Evolutionary conservation across 2,113 vertebrate species (phyloP).

Genomic region (Naja naja): DNA sequence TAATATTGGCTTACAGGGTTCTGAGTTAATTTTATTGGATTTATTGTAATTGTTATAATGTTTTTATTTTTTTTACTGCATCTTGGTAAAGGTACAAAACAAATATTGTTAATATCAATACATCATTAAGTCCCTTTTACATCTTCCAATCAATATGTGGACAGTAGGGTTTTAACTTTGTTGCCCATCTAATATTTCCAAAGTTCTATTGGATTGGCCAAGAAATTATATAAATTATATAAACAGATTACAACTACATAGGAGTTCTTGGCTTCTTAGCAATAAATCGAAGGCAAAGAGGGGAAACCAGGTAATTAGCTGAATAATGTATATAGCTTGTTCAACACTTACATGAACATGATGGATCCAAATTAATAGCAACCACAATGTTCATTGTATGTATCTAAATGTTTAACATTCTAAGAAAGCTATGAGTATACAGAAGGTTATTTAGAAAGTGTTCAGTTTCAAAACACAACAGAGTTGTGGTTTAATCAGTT

Average conservation of each 20-base stretch:
- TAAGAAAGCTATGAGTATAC: neutral
- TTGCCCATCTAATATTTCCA: neutral
- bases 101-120: neutral
- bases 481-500: neutral
- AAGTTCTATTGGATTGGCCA: neutral
- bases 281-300: neutral
- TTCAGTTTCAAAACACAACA: neutral
- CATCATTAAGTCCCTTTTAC: neutral
- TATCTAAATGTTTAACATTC: neutral
- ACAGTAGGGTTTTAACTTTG: neutral
- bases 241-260: neutral
- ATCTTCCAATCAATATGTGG: neutral
- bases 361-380: neutral
- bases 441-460: neutral
- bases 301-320: neutral
- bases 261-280: neutral
- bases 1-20: neutral
- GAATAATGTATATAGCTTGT: neutral
- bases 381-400: neutral
- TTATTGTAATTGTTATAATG: neutral
- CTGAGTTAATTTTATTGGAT: neutral
- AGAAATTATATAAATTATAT: neutral
- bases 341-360: neutral
- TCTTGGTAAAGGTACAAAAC: neutral
- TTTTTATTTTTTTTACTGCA: neutral